Evolutionary conservation across 2,797 vertebrate species (phyloP), one percentile per base, ranked within the genome.

Genomic region (Hoplostethus atlanticus): DNA sequence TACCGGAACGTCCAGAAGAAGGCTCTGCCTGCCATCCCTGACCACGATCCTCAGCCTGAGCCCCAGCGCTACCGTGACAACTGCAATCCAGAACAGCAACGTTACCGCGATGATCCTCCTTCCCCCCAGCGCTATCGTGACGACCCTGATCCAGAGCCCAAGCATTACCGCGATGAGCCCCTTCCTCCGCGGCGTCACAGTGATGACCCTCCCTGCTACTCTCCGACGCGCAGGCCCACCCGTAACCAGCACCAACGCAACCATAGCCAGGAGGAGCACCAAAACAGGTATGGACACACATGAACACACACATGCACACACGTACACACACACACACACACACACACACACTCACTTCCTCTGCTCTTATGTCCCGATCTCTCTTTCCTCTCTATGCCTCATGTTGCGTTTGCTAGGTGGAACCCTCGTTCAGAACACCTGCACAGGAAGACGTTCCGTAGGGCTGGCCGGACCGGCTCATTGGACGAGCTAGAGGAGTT

Each of bases 401-500:
- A 11, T 52, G 13, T 50, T 28, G 12, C 36, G 3, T 66, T 50
- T 61, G 71, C 0, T 85, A 96, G 97, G 89, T 97, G 96, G 94
- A 97, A 97, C 70, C 96, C 96, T 76, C 96, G 96, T 61, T 98
- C 97, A 0, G 97, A 98, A 87, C 96, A 97, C 91, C 89, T 98
- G 78, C 96, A 97, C 13, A 96, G 97, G 9, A 99, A 98, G 88
- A 92, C 91, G 0, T 98, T 97, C 77, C 95, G 92, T 0, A 79
- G 94, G 2, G 78, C 79, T 1, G 91, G 87, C 38, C 95, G 96
- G 0, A 96, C 96, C 0, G 95, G 96, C 67, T 99, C 98, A 6
- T 94, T 98, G 91, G 97, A 98, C 0, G 97, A 99, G 84, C 93
- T 99, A 83, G 97, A 98, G 54, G 96, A 96, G 88, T 97, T 97